These are phyloP conservation scores for Bagarius yarrelli DNA, from an alignment of 2,113 vertebrate genomes.

Conservation along the genomic window DNA sequence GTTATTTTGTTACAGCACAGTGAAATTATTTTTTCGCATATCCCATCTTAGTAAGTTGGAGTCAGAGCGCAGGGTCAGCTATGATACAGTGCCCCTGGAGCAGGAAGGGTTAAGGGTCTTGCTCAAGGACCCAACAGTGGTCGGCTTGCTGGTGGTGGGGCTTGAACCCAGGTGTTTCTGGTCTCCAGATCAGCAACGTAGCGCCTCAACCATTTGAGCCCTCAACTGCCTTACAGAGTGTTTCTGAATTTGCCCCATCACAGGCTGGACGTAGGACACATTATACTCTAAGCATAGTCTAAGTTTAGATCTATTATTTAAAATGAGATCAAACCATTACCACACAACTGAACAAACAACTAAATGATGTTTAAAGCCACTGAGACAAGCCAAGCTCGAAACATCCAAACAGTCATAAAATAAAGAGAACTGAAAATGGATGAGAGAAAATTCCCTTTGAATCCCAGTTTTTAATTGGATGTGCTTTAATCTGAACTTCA, in stretches of 20 bases:
- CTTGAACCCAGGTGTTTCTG: no score
- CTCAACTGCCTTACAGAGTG: no score
- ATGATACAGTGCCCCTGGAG: no score
- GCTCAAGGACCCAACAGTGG: no score
- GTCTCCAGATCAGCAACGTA: no score
- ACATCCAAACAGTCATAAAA: neutral
- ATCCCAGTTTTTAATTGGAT: constrained; percentile 1
- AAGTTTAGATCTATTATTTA: constrained; percentile 17
- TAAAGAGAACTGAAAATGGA: neutral
- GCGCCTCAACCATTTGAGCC: no score
- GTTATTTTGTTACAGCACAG: no score
- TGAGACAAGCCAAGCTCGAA: neutral
- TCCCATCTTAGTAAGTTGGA: no score
- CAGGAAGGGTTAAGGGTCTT: no score
- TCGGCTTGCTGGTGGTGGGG: no score
- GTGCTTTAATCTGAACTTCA: constrained; percentile 30
- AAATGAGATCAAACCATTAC: neutral
- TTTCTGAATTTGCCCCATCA: neutral
- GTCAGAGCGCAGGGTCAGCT: no score
- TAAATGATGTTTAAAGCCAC: neutral
- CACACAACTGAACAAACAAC: neutral
- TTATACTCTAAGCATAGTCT: neutral
- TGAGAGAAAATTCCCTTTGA: neutral
- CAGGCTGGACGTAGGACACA: neutral
- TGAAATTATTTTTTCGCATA: no score